phyloP scores from a whole-genome alignment of 2,888 invertebrate genomes.

The Lasioglossum zephyrum region DNA sequence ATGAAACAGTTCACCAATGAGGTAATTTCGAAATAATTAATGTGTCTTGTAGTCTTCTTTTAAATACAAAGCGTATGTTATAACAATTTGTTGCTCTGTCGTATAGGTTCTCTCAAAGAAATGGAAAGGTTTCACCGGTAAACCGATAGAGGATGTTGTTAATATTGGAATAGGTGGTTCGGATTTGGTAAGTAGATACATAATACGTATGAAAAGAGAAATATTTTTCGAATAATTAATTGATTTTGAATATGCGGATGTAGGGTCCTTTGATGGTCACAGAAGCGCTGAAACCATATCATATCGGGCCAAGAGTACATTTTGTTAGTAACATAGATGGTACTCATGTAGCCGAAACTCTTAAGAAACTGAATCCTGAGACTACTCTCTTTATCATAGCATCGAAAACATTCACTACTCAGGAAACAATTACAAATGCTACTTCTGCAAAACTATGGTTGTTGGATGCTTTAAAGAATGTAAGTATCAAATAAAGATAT shows the following conservation, averaged over 20 bases:
- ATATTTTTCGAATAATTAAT: background rate
- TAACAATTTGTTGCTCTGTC: background rate
- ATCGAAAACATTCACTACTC: constrained; percentile 99
- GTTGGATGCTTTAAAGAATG: constrained; percentile 93
- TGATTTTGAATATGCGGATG: constrained; percentile 50
- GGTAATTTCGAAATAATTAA: constrained; percentile 83
- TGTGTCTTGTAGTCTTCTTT: background rate
- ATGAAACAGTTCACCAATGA: constrained; percentile 97
- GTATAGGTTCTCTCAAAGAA: constrained; percentile 79
- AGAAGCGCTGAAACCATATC: constrained; percentile 97
- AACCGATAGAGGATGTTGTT: constrained; percentile 97
- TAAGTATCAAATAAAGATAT: constrained; percentile 84
- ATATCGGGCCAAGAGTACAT: constrained; percentile 93
- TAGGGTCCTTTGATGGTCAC: constrained; percentile 99
- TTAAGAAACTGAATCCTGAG: constrained; percentile 95
- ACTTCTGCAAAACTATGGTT: constrained; percentile 99
- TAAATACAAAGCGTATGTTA: background rate
- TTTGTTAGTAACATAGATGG: constrained; percentile 99
- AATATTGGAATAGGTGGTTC: constrained; percentile 99
- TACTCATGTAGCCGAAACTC: constrained; percentile 97
- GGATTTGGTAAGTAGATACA: constrained; percentile 88
- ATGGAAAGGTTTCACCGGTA: constrained; percentile 89
- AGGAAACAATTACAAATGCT: constrained; percentile 99
- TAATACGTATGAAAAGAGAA: background rate
- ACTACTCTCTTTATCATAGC: constrained; percentile 99